Evolutionary conservation across 2,797 vertebrate genomes (phyloP), one percentile per base, ranked within the genome.

Genomic region (Microctenopoma steveboyesi): DNA sequence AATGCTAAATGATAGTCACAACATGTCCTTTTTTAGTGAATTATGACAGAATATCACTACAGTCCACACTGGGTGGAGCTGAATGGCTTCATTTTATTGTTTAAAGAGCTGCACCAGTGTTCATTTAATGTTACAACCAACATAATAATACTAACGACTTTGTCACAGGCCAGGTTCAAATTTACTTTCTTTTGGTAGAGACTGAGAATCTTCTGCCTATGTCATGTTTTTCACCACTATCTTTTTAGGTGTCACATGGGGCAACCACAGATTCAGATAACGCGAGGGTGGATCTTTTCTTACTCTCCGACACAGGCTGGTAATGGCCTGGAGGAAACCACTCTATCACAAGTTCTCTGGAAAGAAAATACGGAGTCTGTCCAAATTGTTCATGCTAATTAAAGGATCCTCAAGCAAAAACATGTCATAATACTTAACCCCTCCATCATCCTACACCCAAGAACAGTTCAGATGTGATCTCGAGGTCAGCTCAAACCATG

Each of bases 271-370:
- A 45, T 50, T n/a, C 16, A 61, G 52, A 75, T 48, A 15, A 72
- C 65, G 37, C 2, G 3, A 51, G 49, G 15, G 39, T 18, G 54
- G 15, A 76, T 54, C 52, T 65, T 33, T 64, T 13, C 25, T 18
- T 15, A 13, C 22, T 49, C 18, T 14, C 54, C 2, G 33, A 71
- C 45, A 45, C 43, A 3, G 0, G 18, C 30, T 42, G 35, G 28
- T 28, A 13, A 33, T 10, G 4, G 66, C 82, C 79, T 18, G 27
- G 10, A 70, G 83, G 84, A 42, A 66, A 33, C n/a, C 35, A 50
- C 15, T 39, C 57, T 37, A 66, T 89, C 87, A 89, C 86, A 88
- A 84, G 86, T 76, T 89, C 71, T 80, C 30, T 33, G 18, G 27
- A 55, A 63, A 60, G 40, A 67, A 65, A 63, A 58, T 11, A 52